Evolutionary conservation across 2,113 vertebrate genomes (phyloP), one percentile per base, ranked within the genome.

Genomic region (Crotalus tigris): DNA sequence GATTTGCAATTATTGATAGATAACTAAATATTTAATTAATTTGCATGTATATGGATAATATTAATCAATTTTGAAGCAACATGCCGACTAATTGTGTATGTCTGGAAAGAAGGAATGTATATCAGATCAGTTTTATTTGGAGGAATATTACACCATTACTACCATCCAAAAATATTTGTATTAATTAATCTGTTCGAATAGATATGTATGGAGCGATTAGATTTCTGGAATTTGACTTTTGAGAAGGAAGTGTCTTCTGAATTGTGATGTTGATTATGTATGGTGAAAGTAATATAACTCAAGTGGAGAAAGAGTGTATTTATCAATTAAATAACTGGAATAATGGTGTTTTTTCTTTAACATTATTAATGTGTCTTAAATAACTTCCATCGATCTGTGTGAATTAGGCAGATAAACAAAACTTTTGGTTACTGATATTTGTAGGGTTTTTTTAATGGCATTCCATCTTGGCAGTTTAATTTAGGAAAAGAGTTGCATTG

Each of bases 1-100:
- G 59, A 12, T 88, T 69, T 55, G 92, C 89, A 95, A 92, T 89
- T 92, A 92, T 92, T 93, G 92, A 93, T 93, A 90, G 24, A 81
- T 96, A 91, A 81, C 75, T 86, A 64, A 88, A 95, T 92, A 95
- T 96, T 96, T 93, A 96, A 94, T 94, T 91, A 94, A 96, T 95
- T 95, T 95, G 26, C 75, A 51, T 54, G 3, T 88, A 91, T 95
- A 95, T 87, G 94, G 93, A 93, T 94, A 88, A 51, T 94, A 94
- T 96, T 96, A 94, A 95, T 91, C 59, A 54, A 44, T 57, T 87
- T 61, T 64, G 49, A 81, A 39, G 51, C 49, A 91, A 24, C 64
- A 54, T 91, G 21, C 21, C n/a, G 3, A 11, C 15, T 81, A 24
- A 89, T 89, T n/a, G 8, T 23, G 29, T 75, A 54, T 21, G 26